Conservation (phyloP, 1,140 invertebrate species). For the Hermatobates lingyangjiaoensis region DNA sequence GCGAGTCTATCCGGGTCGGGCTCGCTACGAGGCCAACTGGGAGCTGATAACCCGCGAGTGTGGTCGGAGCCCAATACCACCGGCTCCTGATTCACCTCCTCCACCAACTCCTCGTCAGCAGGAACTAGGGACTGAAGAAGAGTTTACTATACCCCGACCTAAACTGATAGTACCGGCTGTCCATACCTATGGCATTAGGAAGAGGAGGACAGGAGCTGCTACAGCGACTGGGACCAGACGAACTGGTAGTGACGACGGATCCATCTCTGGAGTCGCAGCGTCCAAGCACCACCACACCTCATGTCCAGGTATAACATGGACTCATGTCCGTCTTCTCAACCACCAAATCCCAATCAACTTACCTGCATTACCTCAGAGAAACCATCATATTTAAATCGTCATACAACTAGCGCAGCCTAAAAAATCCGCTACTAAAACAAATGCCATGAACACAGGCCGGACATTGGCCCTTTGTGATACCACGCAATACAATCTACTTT, state of each 20-base stretch:
- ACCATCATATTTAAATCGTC: too few species aligned
- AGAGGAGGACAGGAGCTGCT: conserved; percentile 51
- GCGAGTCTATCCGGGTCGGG: conserved; percentile 59
- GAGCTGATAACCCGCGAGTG: conserved; percentile 32
- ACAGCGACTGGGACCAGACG: conserved; percentile 25
- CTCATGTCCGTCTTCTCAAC: too few species aligned
- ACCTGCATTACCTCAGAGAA: too few species aligned
- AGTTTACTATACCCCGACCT: conserved; percentile 62
- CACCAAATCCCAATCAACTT: too few species aligned
- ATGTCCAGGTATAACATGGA: conserved; percentile 22
- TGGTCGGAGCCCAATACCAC: conserved; percentile 19
- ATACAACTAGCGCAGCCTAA: too few species aligned
- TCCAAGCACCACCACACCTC: conserved; percentile 19
- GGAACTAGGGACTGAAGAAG: conserved; percentile 24
- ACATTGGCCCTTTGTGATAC: too few species aligned
- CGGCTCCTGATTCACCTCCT: conserved; percentile 5
- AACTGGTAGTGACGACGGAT: conserved; percentile 25
- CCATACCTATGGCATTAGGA: conserved; percentile 59
- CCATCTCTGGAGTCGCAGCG: conserved; percentile 18
- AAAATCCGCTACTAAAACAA: too few species aligned
- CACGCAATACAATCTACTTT: too few species aligned
- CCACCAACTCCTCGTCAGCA: not conserved
- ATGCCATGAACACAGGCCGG: too few species aligned
- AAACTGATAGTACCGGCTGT: conserved; percentile 61
- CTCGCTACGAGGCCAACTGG: conserved; percentile 69